phyloP scores from a whole-genome alignment of 2,888 invertebrate genomes.

The Heliconius erato region DNA sequence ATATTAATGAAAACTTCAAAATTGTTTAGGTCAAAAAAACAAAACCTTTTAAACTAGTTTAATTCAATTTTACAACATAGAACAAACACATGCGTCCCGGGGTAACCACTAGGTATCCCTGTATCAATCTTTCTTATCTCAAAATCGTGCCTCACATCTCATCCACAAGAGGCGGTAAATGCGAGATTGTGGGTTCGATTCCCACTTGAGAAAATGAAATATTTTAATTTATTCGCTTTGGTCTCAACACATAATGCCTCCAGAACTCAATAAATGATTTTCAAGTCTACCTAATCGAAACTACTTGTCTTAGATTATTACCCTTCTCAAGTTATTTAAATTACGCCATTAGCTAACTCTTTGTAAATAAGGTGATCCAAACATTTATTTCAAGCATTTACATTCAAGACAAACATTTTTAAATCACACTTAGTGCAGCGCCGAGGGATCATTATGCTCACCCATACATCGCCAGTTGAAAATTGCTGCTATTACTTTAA shows the following conservation, averaged over 20 bases:
- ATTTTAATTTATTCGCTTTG: no score
- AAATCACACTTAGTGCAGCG: constrained; percentile 16
- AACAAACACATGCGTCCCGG: background rate
- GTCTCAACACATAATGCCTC: no score
- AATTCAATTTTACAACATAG: background rate
- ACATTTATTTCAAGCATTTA: constrained; percentile 4
- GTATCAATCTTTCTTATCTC: background rate
- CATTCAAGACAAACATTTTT: constrained; percentile 22
- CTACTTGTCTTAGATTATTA: background rate
- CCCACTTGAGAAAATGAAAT: no score
- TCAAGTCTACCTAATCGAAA: background rate
- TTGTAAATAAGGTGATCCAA: background rate
- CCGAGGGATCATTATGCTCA: background rate
- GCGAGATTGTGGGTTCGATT: no score
- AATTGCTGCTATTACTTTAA: constrained; percentile 10
- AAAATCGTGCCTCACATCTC: background rate
- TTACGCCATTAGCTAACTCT: background rate
- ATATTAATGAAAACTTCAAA: background rate
- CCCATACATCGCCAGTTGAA: background rate
- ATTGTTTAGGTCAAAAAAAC: background rate
- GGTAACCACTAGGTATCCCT: background rate
- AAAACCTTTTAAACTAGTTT: background rate
- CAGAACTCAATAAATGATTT: background rate
- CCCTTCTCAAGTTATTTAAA: background rate
- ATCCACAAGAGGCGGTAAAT: no score